Evolutionary conservation across 2,888 invertebrate genomes (phyloP).

Genomic region (Hyalella azteca): DNA sequence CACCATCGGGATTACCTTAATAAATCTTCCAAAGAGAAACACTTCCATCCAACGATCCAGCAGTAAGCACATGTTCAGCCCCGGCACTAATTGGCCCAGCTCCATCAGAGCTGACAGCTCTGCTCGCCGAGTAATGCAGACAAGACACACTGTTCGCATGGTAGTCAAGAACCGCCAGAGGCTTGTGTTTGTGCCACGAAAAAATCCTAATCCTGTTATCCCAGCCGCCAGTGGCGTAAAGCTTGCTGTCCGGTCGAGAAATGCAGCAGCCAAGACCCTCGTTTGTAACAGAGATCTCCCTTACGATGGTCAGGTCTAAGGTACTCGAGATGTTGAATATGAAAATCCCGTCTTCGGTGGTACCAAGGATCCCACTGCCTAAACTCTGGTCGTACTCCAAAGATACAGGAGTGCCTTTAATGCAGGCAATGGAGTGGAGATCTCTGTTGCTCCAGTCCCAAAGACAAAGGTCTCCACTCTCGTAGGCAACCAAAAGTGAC

Average conservation of each 20-base stretch:
- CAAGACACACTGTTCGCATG: conserved; percentile 57
- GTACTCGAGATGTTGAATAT: conserved; percentile 38
- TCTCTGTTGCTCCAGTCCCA: conserved; percentile 51
- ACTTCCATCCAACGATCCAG: conserved; percentile 54
- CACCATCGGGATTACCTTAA: too few relatives aligned
- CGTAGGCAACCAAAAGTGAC: conserved; percentile 46
- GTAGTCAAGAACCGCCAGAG: conserved; percentile 55
- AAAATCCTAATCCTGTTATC: conserved; percentile 55
- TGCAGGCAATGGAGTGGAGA: conserved; percentile 39
- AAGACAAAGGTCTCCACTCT: conserved; percentile 50
- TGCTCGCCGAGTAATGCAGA: conserved; percentile 45
- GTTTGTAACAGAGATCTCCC: conserved; percentile 48
- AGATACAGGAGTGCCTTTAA: conserved; percentile 52
- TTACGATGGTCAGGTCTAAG: conserved; percentile 31
- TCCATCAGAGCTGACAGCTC: conserved; percentile 41
- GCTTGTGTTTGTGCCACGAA: conserved; percentile 50
- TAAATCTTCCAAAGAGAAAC: conserved; percentile 58
- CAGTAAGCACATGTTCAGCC: conserved; percentile 49
- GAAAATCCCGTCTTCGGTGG: conserved; percentile 52
- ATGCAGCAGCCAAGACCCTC: conserved; percentile 47
- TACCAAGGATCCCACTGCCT: conserved; percentile 45
- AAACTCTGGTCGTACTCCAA: conserved; percentile 44
- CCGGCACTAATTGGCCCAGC: conserved; percentile 24
- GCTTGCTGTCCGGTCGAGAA: conserved; percentile 51
- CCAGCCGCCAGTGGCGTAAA: conserved; percentile 56